phyloP scores from a whole-genome alignment of 2,797 vertebrate species.

The Gastrophryne carolinensis region DNA sequence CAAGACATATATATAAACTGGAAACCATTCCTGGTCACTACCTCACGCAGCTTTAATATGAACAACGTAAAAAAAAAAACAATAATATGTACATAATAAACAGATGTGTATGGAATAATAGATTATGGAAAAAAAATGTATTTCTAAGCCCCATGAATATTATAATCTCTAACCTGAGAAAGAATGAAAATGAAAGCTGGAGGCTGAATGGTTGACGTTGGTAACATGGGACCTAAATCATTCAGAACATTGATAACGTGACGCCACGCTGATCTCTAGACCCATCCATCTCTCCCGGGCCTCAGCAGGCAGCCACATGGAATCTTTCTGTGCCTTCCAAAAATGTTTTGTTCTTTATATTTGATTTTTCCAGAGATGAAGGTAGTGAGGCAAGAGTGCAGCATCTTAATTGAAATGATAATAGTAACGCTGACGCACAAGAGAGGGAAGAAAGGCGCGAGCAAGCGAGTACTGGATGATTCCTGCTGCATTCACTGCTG shows the following conservation, averaged over 20 bases:
- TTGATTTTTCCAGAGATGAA: slow-evolving; percentile 16
- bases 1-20: too few relatives aligned
- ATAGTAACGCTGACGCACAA: slow-evolving; percentile 15
- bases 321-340: background rate
- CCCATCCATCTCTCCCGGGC: background rate
- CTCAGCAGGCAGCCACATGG: background rate
- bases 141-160: too few relatives aligned
- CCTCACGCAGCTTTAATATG: too few relatives aligned
- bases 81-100: too few relatives aligned
- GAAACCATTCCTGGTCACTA: too few relatives aligned
- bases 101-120: too few relatives aligned
- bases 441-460: background rate
- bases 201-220: background rate
- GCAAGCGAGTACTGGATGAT: slow-evolving; percentile 9
- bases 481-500: background rate
- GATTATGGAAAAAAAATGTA: too few relatives aligned
- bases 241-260: too few relatives aligned
- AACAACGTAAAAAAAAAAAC: too few relatives aligned
- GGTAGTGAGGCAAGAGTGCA: background rate
- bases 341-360: background rate
- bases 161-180: too few relatives aligned
- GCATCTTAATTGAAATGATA: slow-evolving; percentile 6
- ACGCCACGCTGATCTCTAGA: too few relatives aligned
- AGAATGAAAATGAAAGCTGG: background rate
- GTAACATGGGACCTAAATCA: background rate